Percentiles rank a stretch among this genome's conserved stretches.
Conservation (phyloP, 2,888 invertebrate genomes). For the Baronia brevicornis region DNA sequence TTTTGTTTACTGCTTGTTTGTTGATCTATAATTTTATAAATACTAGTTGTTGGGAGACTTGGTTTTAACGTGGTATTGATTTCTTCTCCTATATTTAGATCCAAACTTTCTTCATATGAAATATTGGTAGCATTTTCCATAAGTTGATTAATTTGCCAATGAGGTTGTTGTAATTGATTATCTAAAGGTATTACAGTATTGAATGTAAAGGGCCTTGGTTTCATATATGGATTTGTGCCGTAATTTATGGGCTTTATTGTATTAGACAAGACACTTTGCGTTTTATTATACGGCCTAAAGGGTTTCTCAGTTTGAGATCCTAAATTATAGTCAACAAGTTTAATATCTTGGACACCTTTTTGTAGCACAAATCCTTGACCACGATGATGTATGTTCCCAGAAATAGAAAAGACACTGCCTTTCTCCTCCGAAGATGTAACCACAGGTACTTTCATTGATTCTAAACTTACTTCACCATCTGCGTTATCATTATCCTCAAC, state of each 20-base stretch:
- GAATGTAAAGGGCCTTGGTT: constrained; percentile 62
- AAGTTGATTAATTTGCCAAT: constrained; percentile 68
- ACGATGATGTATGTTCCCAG: constrained; percentile 5
- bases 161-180: constrained; percentile 65
- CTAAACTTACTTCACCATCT: constrained; percentile 64
- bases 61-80: constrained; percentile 34
- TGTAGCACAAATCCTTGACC: constrained; percentile 17
- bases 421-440: constrained; percentile 52
- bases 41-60: constrained; percentile 27
- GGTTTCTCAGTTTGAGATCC: constrained; percentile 71
- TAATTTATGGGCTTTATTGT: constrained; percentile 52
- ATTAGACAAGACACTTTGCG: constrained; percentile 45
- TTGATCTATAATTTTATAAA: constrained; percentile 12
- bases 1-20: constrained; percentile 30
- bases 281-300: constrained; percentile 47
- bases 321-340: constrained; percentile 38
- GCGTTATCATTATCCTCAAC: constrained; percentile 34
- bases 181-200: constrained; percentile 48
- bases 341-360: constrained; percentile 26
- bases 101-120: constrained; percentile 58
- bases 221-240: constrained; percentile 35
- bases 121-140: constrained; percentile 55
- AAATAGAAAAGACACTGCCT: constrained; percentile 17
- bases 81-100: constrained; percentile 65
- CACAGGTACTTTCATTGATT: constrained; percentile 65